phyloP scores from a whole-genome alignment of 2,888 invertebrate genomes.

The Aspidiotus rigidus region DNA sequence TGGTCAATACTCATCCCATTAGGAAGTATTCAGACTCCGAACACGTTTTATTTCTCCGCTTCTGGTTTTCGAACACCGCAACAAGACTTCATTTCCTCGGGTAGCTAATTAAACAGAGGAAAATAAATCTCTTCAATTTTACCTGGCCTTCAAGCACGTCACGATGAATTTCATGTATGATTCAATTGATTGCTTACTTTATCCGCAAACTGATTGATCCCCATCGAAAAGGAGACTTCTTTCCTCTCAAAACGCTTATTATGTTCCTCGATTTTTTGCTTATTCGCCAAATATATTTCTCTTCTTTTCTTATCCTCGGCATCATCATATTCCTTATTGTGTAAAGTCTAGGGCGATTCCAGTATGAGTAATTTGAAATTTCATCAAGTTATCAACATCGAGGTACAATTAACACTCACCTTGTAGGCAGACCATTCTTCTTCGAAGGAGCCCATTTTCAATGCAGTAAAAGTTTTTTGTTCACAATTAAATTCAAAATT shows the following conservation, averaged over 20 bases:
- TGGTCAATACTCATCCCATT: too few species aligned
- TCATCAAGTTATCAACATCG: not conserved
- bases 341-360: not conserved
- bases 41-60: not conserved
- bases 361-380: not conserved
- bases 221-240: slow-evolving; percentile 55
- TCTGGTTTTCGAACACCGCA: not conserved
- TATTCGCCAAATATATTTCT: slow-evolving; percentile 84
- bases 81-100: not conserved
- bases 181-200: slow-evolving; percentile 46
- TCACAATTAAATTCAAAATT: too few species aligned
- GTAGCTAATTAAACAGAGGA: not conserved
- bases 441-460: not conserved
- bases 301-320: slow-evolving; percentile 72
- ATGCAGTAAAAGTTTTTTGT: too few species aligned
- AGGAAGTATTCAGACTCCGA: not conserved
- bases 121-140: not conserved
- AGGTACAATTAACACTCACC: not conserved
- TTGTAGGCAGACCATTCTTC: not conserved
- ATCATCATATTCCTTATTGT: slow-evolving; percentile 45
- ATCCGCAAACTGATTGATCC: slow-evolving; percentile 74
- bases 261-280: slow-evolving; percentile 71
- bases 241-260: slow-evolving; percentile 64
- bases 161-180: not conserved
- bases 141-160: not conserved